Conservation (phyloP, 2,888 invertebrate species). For the Drosophila mimica region DNA sequence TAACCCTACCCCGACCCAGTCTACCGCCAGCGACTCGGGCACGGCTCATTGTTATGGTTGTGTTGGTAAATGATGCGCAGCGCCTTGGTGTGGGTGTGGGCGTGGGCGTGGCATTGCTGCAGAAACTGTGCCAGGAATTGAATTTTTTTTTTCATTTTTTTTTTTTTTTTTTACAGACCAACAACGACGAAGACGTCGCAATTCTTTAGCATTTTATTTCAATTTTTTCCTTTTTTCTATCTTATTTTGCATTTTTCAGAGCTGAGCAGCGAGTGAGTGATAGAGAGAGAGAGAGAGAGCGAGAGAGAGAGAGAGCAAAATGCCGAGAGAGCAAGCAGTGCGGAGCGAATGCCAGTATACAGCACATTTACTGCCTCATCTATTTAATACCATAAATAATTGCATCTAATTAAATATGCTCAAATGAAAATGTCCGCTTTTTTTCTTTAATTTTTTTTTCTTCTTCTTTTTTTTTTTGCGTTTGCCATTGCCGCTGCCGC, state of each 20-base stretch:
- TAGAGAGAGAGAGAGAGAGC: constrained; percentile 1
- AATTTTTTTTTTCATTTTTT: constrained; percentile 48
- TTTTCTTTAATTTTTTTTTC: constrained; percentile 39
- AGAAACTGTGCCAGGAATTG: constrained; percentile 79
- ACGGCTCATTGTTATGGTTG: constrained; percentile 69
- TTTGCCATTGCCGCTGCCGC: constrained; percentile 15
- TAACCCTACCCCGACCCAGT: constrained; percentile 9
- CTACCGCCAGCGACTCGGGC: constrained; percentile 7
- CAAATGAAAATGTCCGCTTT: constrained; percentile 84
- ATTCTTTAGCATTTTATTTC: constrained; percentile 83
- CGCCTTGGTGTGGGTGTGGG: constrained; percentile 34
- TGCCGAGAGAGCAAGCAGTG: constrained; percentile 1
- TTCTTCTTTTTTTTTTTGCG: constrained; percentile 7
- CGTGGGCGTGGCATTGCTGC: constrained; percentile 66
- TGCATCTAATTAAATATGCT: constrained; percentile 85
- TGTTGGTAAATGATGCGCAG: constrained; percentile 72
- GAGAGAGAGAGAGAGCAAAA: constrained; percentile 3
- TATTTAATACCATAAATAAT: constrained; percentile 85
- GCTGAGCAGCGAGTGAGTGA: constrained; percentile 15
- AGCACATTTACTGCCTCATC: constrained; percentile 84
- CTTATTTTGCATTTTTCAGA: constrained; percentile 58
- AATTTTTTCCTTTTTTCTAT: constrained; percentile 75
- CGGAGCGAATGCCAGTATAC: constrained; percentile 58
- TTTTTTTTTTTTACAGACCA: constrained; percentile 49
- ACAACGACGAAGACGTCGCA: constrained; percentile 71